Evolutionary conservation across 2,888 invertebrate genomes (phyloP).

Genomic region (Hydroisotoma schaefferi): DNA sequence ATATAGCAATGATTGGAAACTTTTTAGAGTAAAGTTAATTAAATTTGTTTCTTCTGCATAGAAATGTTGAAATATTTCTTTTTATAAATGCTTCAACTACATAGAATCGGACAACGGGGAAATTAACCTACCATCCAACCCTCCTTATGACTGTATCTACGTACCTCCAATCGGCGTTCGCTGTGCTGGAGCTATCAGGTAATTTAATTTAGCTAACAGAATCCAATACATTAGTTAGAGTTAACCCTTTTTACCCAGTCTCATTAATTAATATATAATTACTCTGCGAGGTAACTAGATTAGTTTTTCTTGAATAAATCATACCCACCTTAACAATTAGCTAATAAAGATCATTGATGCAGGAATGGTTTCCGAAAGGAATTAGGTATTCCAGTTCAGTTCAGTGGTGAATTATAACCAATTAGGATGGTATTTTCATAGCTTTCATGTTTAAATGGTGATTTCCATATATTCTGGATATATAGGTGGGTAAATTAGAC

Average conservation of each 20-base stretch:
- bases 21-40: not conserved
- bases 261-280: not conserved
- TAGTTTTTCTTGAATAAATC: too few relatives aligned
- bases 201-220: too few relatives aligned
- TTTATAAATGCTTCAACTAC: not conserved
- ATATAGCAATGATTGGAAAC: not conserved
- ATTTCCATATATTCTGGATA: too few relatives aligned
- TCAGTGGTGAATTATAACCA: too few relatives aligned
- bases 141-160: constrained; percentile 42
- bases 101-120: not conserved
- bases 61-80: not conserved
- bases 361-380: too few relatives aligned
- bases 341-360: too few relatives aligned
- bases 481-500: too few relatives aligned
- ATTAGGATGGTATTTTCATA: too few relatives aligned
- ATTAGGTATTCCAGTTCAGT: too few relatives aligned
- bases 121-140: constrained; percentile 6
- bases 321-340: too few relatives aligned
- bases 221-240: not conserved
- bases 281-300: too few relatives aligned
- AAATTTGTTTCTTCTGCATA: not conserved
- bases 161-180: constrained; percentile 42
- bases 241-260: not conserved
- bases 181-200: constrained; percentile 40
- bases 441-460: too few relatives aligned